Percentiles rank a stretch among this genome's conserved stretches.
phyloP scores from a whole-genome alignment of 2,113 vertebrate genomes.

The Cavia aperea region DNA sequence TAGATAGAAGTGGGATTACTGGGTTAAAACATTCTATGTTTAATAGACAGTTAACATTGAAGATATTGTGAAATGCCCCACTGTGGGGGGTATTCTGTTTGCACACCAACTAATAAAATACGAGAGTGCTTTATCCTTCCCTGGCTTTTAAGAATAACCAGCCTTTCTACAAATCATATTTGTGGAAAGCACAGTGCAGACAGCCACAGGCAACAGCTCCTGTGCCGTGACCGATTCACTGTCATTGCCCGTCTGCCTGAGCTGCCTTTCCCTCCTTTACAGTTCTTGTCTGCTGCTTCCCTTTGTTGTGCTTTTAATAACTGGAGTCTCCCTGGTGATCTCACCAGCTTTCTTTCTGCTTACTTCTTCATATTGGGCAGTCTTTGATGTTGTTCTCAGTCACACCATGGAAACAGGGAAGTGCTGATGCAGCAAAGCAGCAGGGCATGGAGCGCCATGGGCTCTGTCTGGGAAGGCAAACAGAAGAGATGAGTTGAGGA shows the following conservation, averaged over 20 bases:
- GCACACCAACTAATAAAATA: background rate
- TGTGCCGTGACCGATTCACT: background rate
- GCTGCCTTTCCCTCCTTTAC: background rate
- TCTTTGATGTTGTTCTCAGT: slow-evolving; percentile 2
- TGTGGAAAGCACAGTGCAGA: background rate
- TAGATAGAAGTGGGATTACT: background rate
- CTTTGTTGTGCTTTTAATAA: background rate
- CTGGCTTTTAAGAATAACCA: background rate
- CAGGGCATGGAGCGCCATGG: background rate
- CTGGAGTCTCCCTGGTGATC: background rate
- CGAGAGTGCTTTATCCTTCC: background rate
- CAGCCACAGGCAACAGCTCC: background rate
- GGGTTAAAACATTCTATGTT: background rate
- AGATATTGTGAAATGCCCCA: background rate
- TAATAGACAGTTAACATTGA: slow-evolving; percentile 5
- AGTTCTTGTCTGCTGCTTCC: background rate
- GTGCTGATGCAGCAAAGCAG: background rate
- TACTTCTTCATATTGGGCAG: slow-evolving; percentile 11
- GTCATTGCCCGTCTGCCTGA: background rate
- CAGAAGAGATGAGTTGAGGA: slow-evolving; percentile 8
- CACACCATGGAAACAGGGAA: background rate
- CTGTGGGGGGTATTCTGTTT: background rate
- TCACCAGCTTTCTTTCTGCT: background rate
- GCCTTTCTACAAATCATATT: slow-evolving; percentile 5
- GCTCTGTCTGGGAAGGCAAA: slow-evolving; percentile 32